Evolutionary conservation across 2,797 vertebrate species (phyloP), one percentile per base, ranked within the genome.

Genomic region (Chelmon rostratus): DNA sequence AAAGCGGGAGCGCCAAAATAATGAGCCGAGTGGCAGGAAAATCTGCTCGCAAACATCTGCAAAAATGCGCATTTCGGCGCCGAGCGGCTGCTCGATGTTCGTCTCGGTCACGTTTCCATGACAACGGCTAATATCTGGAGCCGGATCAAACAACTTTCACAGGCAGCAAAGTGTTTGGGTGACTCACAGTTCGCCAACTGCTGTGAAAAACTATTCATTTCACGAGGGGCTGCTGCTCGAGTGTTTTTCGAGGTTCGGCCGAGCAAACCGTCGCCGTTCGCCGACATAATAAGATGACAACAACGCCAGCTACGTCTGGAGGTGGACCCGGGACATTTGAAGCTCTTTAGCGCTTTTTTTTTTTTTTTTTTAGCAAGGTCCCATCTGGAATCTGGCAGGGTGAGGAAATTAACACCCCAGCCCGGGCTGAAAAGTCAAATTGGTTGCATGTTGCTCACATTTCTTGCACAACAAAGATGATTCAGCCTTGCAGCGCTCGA

Each of bases 171-270:
- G 70, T 68, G 77, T 86, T 58, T 38, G 40, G 25, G 59, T 89
- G 90, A 89, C 50, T 92, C 85, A 86, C 61, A 15, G 73, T 73
- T 73, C 31, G 63, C 57, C 35, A 73, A 74, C 70, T 88, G 86
- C 72, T 81, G 62, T 67, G 70, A 73, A 68, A 74, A 77, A 40
- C 53, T 40, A 71, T 74, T 72, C 28, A 58, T 81, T 78, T 71
- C 54, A 62, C 44, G 42, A 31, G 28, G 66, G 40, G 58, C 57
- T 73, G 64, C 40, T 49, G 56, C 73, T 75, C 4, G 4, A 68
- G 25, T 72, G 52, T 44, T 72, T 53, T 47, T 65, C 0, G 33
- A 73, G 37, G 47, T 66, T 52, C 9, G 33, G 12, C 33, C 0
- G 0, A 42, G 52, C 28, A 61, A 80, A 76, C 63, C 63, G 52